These are phyloP conservation scores for Plodia interpunctella DNA, from an alignment of 1,140 invertebrate genomes.

Conservation along the genomic window DNA sequence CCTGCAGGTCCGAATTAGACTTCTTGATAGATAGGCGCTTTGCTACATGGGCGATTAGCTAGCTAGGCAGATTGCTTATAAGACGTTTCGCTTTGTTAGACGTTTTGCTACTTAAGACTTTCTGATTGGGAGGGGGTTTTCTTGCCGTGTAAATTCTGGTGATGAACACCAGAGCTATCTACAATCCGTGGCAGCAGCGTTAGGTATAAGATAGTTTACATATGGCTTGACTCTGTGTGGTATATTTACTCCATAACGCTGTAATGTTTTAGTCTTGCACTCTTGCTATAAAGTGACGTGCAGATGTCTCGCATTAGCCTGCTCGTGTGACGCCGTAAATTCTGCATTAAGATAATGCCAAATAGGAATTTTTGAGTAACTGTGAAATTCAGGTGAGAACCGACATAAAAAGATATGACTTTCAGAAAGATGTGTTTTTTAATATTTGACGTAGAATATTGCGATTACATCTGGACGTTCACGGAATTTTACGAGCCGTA, in stretches of 20 bases:
- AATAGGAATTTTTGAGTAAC: slow-evolving; percentile 1
- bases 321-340: slow-evolving; percentile 8
- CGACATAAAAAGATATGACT: neutral
- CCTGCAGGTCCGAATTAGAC: too few species aligned
- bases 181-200: too few species aligned
- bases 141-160: too few species aligned
- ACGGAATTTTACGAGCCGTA: neutral
- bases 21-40: too few species aligned
- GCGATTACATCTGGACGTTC: slow-evolving; percentile 3
- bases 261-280: slow-evolving; percentile 30
- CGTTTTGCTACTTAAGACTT: too few species aligned
- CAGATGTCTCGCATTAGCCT: slow-evolving; percentile 15
- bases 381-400: neutral
- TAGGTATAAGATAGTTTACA: neutral
- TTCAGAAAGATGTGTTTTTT: slow-evolving; percentile 1
- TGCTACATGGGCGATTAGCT: too few species aligned
- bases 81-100: too few species aligned
- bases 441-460: slow-evolving; percentile 4
- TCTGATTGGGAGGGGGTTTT: too few species aligned
- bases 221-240: neutral
- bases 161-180: too few species aligned
- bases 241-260: neutral
- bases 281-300: slow-evolving; percentile 22
- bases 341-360: slow-evolving; percentile 11
- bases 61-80: too few species aligned